Evolutionary conservation across 2,888 invertebrate genomes (phyloP), one percentile per base, ranked within the genome.

Genomic region (Dyspetes luteomarginatus): DNA sequence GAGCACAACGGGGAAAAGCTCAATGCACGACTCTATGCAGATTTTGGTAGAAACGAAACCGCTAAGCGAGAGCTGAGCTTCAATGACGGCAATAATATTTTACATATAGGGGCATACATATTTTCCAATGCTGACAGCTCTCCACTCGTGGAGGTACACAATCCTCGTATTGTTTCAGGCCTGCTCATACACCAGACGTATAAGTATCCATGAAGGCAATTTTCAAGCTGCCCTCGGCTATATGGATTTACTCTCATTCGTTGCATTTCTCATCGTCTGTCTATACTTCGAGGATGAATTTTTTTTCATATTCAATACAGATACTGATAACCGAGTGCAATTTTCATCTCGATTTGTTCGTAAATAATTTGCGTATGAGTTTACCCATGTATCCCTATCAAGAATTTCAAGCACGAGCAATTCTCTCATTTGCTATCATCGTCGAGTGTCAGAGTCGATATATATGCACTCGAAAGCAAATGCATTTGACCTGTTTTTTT

Each of bases 1-100:
- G 71, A 45, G 71, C 77, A 17, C 48, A 22, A 71, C 64, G 64
- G 17, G 41, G 5, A 28, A 52, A 50, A 45, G 45, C 26, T 24
- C 22, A 36, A 12, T 12, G 9, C 36, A 2, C 36, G 36, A n/a
- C n/a, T n/a, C n/a, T n/a, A n/a, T n/a, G n/a, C n/a, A n/a, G n/a
- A n/a, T n/a, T n/a, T n/a, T n/a, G n/a, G n/a, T n/a, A n/a, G n/a
- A n/a, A n/a, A n/a, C n/a, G n/a, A n/a, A n/a, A n/a, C n/a, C n/a
- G n/a, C n/a, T n/a, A n/a, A n/a, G n/a, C n/a, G n/a, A n/a, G n/a
- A n/a, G n/a, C n/a, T n/a, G n/a, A n/a, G n/a, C n/a, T n/a, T n/a
- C n/a, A n/a, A n/a, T 36, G 3, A 36, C 12, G 7, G 12, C 36
- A 4, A 41, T 36, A 58, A 9, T 58, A 15, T 36, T 36, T 12